A percentile compares a stretch with the other conserved stretches of the same genome.
Evolutionary conservation across 2,797 vertebrate species (phyloP).

Genomic region (Synaphobranchus kaupii): DNA sequence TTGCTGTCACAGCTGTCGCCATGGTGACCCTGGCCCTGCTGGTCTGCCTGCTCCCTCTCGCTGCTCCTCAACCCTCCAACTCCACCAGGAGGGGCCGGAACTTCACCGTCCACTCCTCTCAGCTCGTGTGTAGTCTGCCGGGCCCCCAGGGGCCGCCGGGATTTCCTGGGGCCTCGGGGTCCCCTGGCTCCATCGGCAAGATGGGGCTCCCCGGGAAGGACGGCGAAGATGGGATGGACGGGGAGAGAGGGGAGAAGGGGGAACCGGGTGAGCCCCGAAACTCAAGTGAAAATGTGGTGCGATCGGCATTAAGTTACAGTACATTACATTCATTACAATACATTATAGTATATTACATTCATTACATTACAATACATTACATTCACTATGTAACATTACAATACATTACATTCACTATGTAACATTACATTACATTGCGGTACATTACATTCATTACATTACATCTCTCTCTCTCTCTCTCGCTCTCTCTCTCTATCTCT

Average conservation of each 20-base stretch:
- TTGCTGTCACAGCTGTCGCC: constrained; percentile 59
- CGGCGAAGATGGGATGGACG: constrained; percentile 86
- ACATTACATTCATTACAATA: neutral
- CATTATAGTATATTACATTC: neutral
- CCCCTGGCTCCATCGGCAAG: constrained; percentile 78
- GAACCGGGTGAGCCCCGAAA: constrained; percentile 72
- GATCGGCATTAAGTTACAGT: neutral
- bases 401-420: neutral
- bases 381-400: neutral
- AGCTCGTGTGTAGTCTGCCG: constrained; percentile 87
- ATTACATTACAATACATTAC: neutral
- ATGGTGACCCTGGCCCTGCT: constrained; percentile 79
- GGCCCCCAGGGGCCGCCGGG: constrained; percentile 85
- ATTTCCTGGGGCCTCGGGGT: constrained; percentile 77
- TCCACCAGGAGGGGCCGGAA: constrained; percentile 66
- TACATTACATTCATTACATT: neutral
- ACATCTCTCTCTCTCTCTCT: too few relatives aligned
- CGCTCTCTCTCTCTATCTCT: neutral
- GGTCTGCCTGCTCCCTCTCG: constrained; percentile 73
- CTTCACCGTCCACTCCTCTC: constrained; percentile 74
- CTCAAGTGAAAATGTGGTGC: neutral
- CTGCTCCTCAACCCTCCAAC: constrained; percentile 66
- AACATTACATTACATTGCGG: neutral
- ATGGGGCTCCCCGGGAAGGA: constrained; percentile 90
- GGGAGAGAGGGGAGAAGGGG: constrained; percentile 81